Conservation (phyloP, 2,113 vertebrate species). For the Pantherophis guttatus region DNA sequence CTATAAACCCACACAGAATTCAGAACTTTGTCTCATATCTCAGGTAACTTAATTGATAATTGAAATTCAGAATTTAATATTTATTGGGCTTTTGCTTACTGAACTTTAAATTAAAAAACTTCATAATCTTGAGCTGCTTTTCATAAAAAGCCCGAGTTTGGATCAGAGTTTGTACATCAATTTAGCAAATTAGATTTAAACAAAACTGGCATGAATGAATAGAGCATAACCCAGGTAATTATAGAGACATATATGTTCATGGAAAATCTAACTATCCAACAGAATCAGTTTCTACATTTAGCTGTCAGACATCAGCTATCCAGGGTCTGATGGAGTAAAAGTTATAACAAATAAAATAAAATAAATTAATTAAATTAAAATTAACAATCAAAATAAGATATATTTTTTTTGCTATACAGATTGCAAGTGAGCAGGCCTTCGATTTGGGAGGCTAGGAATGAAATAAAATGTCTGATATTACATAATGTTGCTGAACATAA, state of each 20-base stretch:
- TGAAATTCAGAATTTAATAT: neutral
- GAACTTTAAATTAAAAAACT: constrained; percentile 9
- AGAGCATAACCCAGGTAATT: neutral
- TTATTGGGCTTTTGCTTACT: neutral
- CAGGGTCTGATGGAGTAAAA: neutral
- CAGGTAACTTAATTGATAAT: neutral
- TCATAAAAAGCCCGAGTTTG: neutral
- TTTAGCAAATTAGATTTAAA: neutral
- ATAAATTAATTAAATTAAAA: neutral
- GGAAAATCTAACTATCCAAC: neutral
- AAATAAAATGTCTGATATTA: neutral
- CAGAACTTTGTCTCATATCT: neutral
- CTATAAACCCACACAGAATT: neutral
- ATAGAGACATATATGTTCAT: neutral
- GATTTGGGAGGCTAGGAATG: constrained; percentile 3
- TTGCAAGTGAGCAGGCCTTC: neutral
- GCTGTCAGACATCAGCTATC: neutral
- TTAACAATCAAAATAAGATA: neutral
- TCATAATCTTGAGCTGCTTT: neutral
- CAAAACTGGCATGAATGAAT: neutral
- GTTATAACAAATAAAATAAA: neutral
- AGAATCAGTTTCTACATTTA: neutral
- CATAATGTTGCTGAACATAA: neutral
- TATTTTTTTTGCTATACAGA: neutral
- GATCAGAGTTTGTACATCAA: neutral